These are phyloP conservation scores for Hydractinia symbiolongicarpus DNA, from an alignment of 30 jellyfish, hydroid and myxozoan species.

Conservation along the genomic window DNA sequence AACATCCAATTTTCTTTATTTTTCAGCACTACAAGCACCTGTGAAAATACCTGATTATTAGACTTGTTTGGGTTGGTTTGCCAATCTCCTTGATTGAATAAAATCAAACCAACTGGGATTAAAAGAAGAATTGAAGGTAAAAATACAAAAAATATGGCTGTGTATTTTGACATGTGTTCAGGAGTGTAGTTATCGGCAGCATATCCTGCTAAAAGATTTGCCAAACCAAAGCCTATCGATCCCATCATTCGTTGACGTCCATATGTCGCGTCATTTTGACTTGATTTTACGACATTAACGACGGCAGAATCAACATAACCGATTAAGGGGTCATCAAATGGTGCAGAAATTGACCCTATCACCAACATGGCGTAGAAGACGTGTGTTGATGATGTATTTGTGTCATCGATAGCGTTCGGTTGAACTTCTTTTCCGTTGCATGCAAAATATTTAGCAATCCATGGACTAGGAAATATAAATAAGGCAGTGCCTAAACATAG, in stretches of 20 bases:
- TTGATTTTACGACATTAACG: constrained; percentile 5
- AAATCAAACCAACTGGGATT: neutral
- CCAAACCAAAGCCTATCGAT: constrained; percentile 72
- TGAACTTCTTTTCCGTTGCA: neutral
- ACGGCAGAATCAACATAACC: constrained; percentile 5
- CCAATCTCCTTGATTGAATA: neutral
- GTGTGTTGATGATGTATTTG: too few relatives aligned
- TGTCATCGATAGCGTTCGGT: too few relatives aligned
- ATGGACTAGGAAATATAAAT: neutral
- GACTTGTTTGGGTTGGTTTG: neutral
- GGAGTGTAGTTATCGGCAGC: constrained; percentile 32
- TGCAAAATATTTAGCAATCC: neutral
- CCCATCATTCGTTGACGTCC: constrained; percentile 72
- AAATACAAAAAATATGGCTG: neutral
- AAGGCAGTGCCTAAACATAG: neutral
- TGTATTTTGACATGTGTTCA: neutral
- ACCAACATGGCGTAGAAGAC: constrained; percentile 1
- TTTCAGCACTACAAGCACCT: constrained; percentile 22
- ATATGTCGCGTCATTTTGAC: constrained; percentile 11
- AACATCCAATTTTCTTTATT: constrained; percentile 41
- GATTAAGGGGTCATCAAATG: neutral
- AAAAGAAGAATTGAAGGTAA: neutral
- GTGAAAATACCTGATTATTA: neutral
- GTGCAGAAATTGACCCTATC: neutral
- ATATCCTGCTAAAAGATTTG: constrained; percentile 48